phyloP scores from a whole-genome alignment of 2,113 vertebrate genomes.

The Rhea americana region DNA sequence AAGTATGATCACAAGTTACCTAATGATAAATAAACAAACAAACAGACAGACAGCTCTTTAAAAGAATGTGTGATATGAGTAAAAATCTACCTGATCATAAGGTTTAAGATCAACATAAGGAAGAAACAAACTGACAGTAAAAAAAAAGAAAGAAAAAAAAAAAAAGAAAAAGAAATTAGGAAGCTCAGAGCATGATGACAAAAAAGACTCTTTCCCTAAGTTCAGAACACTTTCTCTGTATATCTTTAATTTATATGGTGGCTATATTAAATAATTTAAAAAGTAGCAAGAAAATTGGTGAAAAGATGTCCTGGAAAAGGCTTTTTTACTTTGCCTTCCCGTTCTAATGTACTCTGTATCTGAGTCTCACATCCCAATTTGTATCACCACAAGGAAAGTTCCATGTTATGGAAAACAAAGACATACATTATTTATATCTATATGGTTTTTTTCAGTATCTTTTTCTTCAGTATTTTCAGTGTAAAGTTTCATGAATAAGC shows the following conservation, averaged over 20 bases:
- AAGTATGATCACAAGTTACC: background rate
- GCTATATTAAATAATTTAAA: too few relatives aligned
- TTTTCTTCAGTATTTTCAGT: conserved; percentile 14
- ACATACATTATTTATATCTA: conserved; percentile 56
- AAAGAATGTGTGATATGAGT: background rate
- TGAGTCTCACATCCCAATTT: background rate
- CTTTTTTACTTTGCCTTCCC: background rate
- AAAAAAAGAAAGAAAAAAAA: accelerated
- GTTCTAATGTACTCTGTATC: background rate
- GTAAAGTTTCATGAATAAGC: conserved; percentile 38
- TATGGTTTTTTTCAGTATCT: background rate
- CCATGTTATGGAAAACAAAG: background rate
- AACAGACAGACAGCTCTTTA: background rate
- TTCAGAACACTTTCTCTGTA: too few relatives aligned
- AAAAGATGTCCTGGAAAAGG: too few relatives aligned
- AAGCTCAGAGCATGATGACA: too few relatives aligned
- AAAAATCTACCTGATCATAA: background rate
- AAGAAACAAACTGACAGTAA: background rate
- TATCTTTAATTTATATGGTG: too few relatives aligned
- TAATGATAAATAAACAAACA: background rate
- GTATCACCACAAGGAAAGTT: conserved; percentile 24
- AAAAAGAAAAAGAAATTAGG: background rate
- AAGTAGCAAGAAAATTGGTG: too few relatives aligned
- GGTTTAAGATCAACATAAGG: background rate
- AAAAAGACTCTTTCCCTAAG: too few relatives aligned